Percentiles rank a stretch among this genome's conserved stretches.
Evolutionary conservation across 1,140 invertebrate species (phyloP).

Genomic region (Formica selysi): DNA sequence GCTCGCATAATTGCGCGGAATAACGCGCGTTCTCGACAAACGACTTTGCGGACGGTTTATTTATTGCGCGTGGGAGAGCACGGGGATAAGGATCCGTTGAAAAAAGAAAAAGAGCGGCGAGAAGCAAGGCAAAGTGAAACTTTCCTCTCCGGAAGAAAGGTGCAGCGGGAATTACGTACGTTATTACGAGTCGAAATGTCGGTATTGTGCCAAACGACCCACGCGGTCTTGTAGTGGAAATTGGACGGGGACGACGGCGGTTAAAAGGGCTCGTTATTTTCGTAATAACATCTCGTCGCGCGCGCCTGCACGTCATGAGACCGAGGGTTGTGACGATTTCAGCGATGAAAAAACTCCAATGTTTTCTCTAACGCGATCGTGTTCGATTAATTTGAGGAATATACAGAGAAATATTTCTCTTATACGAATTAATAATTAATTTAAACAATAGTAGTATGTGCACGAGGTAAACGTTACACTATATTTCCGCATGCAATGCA

Average conservation of each 20-base stretch:
- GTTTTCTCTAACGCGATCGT: background rate
- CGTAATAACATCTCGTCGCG: constrained; percentile 59
- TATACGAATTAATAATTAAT: constrained; percentile 4
- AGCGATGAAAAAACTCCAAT: background rate
- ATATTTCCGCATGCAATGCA: background rate
- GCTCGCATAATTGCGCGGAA: constrained; percentile 47
- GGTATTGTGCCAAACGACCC: constrained; percentile 51
- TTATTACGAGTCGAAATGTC: constrained; percentile 61
- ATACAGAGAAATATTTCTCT: constrained; percentile 9
- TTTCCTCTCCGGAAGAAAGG: constrained; percentile 41
- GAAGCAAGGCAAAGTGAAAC: constrained; percentile 54
- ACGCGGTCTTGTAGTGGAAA: constrained; percentile 58
- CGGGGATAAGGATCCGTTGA: constrained; percentile 19
- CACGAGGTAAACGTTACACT: background rate
- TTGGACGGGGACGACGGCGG: constrained; percentile 53
- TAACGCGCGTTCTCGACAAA: constrained; percentile 47
- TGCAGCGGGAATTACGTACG: constrained; percentile 60
- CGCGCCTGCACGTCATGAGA: constrained; percentile 37
- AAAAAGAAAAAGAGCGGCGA: background rate
- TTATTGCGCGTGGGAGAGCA: constrained; percentile 56
- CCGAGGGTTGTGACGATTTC: constrained; percentile 25
- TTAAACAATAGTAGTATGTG: too few relatives aligned
- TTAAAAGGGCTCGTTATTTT: constrained; percentile 61
- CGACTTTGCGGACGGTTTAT: constrained; percentile 56
- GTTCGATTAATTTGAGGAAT: constrained; percentile 33